A percentile compares a stretch with the other conserved stretches of the same genome.
These are phyloP conservation scores for Drosophila formosana DNA, from an alignment of 2,888 invertebrate species.

Conservation along the genomic window DNA sequence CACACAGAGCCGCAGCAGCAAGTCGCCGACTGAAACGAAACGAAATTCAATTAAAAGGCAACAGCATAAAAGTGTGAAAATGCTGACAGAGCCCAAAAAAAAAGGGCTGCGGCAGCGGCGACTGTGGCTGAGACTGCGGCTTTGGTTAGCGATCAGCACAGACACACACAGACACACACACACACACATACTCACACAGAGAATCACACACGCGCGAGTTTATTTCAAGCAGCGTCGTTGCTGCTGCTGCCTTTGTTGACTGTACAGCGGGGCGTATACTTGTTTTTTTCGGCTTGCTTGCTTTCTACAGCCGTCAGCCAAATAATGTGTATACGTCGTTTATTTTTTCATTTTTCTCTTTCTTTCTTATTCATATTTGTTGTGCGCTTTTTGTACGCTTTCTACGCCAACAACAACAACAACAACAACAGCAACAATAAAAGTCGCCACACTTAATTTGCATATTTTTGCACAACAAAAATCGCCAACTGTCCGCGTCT, in stretches of 20 bases:
- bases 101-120: slow-evolving; percentile 29
- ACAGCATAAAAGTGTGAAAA: slow-evolving; percentile 72
- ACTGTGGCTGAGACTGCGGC: slow-evolving; percentile 21
- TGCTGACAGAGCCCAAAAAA: slow-evolving; percentile 66
- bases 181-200: slow-evolving; percentile 17
- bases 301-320: slow-evolving; percentile 70
- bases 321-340: slow-evolving; percentile 71
- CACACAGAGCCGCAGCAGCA: slow-evolving; percentile 34
- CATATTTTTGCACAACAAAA: slow-evolving; percentile 74
- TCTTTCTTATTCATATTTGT: slow-evolving; percentile 36
- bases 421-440: slow-evolving; percentile 45
- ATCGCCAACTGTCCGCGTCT: slow-evolving; percentile 33
- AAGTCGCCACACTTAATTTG: slow-evolving; percentile 76
- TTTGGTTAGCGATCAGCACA: slow-evolving; percentile 50
- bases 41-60: slow-evolving; percentile 78
- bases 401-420: slow-evolving; percentile 57
- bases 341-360: slow-evolving; percentile 27
- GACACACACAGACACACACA: slow-evolving; percentile 22
- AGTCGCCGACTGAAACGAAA: slow-evolving; percentile 59
- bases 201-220: neutral
- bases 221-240: slow-evolving; percentile 10
- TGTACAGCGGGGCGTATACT: slow-evolving; percentile 81
- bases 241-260: slow-evolving; percentile 51
- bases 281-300: slow-evolving; percentile 66
- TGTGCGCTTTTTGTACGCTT: slow-evolving; percentile 65